Evolutionary conservation across 2,113 vertebrate genomes (phyloP).

Genomic region (Mustelus asterias): DNA sequence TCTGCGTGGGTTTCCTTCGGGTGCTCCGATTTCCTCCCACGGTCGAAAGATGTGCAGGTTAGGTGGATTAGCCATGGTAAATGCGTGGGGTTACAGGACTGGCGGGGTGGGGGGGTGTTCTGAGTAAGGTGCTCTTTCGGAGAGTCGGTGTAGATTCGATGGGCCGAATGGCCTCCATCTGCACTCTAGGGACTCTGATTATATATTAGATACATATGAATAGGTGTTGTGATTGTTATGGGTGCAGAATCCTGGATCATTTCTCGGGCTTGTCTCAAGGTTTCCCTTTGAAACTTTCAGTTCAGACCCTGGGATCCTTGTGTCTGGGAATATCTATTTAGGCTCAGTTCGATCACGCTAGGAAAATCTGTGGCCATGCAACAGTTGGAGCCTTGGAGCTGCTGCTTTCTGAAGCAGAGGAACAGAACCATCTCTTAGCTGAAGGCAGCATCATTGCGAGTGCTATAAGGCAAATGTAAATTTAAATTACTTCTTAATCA

Average conservation of each 20-base stretch:
- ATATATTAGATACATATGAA: not conserved
- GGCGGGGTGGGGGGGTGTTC: too few species aligned
- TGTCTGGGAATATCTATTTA: not conserved
- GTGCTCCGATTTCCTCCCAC: too few species aligned
- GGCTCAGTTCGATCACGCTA: not conserved
- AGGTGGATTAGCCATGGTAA: too few species aligned
- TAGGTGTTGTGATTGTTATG: not conserved
- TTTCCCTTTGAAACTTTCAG: not conserved
- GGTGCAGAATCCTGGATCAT: not conserved
- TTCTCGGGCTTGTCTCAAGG: not conserved
- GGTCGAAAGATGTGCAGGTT: too few species aligned
- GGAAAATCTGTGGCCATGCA: not conserved
- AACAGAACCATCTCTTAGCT: not conserved
- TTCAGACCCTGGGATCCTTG: not conserved
- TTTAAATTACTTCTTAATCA: constrained; percentile 9
- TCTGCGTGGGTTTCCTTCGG: too few species aligned
- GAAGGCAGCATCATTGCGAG: not conserved
- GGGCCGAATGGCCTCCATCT: too few species aligned
- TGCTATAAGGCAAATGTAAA: not conserved
- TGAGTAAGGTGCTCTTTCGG: too few species aligned
- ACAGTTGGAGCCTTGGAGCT: not conserved
- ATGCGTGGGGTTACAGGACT: too few species aligned
- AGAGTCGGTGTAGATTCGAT: too few species aligned
- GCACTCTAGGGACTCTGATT: too few species aligned
- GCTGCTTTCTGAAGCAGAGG: not conserved